Conservation (phyloP, 2,113 vertebrate genomes). For the Centrocercus urophasianus region DNA sequence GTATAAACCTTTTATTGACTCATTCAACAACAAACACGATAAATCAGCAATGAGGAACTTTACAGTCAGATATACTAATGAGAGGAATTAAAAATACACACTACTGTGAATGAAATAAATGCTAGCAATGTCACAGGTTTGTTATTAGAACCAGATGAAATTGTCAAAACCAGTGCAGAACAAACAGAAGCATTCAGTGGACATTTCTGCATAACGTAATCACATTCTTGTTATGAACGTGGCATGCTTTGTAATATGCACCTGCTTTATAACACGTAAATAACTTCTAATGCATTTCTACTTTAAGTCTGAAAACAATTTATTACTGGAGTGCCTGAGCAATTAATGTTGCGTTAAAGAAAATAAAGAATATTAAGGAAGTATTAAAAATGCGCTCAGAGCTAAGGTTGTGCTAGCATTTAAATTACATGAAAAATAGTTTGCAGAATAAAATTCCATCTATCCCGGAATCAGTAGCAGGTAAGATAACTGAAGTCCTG, state of each 20-base stretch:
- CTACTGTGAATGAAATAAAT: background rate
- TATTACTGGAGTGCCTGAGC: background rate
- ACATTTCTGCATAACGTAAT: background rate
- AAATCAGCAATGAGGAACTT: background rate
- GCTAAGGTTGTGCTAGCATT: background rate
- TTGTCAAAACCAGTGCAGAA: background rate
- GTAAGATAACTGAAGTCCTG: background rate
- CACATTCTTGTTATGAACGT: background rate
- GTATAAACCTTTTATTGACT: background rate
- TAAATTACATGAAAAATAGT: background rate
- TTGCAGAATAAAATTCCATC: background rate
- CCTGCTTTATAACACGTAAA: background rate
- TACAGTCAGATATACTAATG: background rate
- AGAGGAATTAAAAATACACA: background rate
- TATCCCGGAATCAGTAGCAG: background rate
- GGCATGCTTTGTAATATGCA: background rate
- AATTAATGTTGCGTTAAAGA: background rate
- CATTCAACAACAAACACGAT: background rate
- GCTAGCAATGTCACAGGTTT: background rate
- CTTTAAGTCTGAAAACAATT: background rate
- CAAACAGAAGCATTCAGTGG: background rate
- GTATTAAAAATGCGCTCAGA: background rate
- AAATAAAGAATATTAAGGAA: background rate
- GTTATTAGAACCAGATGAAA: background rate
- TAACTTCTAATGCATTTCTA: background rate